Conservation (phyloP, 2,113 vertebrate genomes). For the Struthio camelus region DNA sequence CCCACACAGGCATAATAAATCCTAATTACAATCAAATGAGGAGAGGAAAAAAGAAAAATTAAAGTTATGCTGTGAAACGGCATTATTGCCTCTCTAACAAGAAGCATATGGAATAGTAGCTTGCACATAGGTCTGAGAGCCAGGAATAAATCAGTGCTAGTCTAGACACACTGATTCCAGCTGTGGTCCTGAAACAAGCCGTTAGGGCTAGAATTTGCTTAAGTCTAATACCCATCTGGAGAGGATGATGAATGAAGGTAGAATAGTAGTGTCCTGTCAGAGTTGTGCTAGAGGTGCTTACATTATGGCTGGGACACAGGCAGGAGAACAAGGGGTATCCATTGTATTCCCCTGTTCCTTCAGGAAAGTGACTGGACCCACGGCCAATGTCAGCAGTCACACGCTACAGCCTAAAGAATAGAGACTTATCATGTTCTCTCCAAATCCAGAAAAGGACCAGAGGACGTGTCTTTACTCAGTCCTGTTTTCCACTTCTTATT, state of each 20-base stretch:
- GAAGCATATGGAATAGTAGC: conserved; percentile 57
- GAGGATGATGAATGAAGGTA: neutral
- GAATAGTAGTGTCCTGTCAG: neutral
- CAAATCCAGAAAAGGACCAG: neutral
- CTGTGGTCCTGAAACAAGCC: conserved; percentile 48
- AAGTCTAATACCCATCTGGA: neutral
- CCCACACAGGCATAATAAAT: neutral
- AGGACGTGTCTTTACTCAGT: neutral
- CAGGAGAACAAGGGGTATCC: neutral
- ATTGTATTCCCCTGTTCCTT: neutral
- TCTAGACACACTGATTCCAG: conserved; percentile 57
- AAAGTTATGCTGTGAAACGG: neutral
- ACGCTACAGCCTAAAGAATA: neutral
- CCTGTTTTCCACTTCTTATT: neutral
- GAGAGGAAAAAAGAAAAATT: neutral
- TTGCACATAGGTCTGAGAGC: neutral
- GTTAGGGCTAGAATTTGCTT: neutral
- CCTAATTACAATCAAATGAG: conserved; percentile 18
- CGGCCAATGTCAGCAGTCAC: neutral
- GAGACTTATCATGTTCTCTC: neutral
- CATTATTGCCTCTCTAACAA: conserved; percentile 44
- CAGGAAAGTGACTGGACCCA: neutral
- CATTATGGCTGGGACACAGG: neutral
- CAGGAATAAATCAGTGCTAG: conserved; percentile 56
- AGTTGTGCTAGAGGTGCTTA: neutral